Conservation (phyloP, 2,113 vertebrate genomes). For the Microcebus murinus region DNA sequence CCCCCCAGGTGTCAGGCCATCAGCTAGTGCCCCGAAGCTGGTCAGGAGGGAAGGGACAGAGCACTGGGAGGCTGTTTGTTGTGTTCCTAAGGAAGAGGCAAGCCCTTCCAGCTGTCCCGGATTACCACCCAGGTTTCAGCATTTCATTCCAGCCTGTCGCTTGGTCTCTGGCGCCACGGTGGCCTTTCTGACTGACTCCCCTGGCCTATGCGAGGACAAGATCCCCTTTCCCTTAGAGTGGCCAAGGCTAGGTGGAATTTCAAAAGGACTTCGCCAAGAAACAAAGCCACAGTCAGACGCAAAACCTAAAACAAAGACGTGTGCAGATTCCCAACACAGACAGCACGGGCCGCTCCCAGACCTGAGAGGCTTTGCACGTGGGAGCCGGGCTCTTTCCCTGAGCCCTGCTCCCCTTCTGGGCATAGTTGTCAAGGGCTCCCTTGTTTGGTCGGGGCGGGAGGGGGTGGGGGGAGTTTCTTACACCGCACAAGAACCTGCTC, state of each 20-base stretch:
- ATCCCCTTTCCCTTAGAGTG: not conserved
- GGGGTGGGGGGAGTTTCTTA: too few species aligned
- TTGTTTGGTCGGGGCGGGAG: not conserved
- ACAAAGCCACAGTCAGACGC: not conserved
- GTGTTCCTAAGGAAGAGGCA: not conserved
- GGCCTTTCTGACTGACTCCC: not conserved
- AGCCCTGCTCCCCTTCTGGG: not conserved
- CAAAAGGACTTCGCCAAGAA: not conserved
- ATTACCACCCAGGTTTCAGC: not conserved
- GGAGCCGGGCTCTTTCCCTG: not conserved
- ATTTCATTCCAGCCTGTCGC: not conserved
- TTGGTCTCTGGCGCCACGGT: not conserved
- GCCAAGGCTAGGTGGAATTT: slow-evolving; percentile 18
- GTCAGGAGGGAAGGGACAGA: not conserved
- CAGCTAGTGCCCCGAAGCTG: not conserved
- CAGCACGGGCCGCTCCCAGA: not conserved
- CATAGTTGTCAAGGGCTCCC: not conserved
- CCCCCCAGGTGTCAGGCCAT: not conserved
- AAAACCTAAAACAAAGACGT: not conserved
- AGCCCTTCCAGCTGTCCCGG: not conserved
- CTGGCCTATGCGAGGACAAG: not conserved
- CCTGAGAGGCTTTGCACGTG: not conserved
- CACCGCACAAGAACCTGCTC: not conserved
- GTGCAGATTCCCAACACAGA: not conserved
- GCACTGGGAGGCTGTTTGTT: not conserved